These are phyloP conservation scores for Apeltes quadracus DNA, from an alignment of 2,113 vertebrate genomes.

Conservation along the genomic window DNA sequence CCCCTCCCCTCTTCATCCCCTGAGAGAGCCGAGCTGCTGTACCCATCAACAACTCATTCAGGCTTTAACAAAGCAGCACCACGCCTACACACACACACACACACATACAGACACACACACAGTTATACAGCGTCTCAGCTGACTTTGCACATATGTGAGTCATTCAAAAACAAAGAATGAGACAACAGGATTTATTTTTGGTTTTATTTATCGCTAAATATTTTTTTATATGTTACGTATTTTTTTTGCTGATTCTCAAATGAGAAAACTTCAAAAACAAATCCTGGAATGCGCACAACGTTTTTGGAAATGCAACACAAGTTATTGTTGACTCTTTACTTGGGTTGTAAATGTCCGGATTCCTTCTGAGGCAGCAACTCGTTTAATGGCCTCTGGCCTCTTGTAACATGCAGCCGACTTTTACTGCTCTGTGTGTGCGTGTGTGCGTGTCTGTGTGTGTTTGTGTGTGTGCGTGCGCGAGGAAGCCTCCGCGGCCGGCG, in stretches of 20 bases:
- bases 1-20: slow-evolving; percentile 60
- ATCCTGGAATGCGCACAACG: neutral
- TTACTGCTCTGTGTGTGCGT: slow-evolving; percentile 19
- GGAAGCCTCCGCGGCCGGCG: slow-evolving; percentile 24
- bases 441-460: slow-evolving; percentile 12
- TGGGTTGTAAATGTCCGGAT: slow-evolving; percentile 31
- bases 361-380: slow-evolving; percentile 13
- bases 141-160: slow-evolving; percentile 18
- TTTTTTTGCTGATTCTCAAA: neutral
- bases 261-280: neutral
- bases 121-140: too few relatives aligned
- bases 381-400: slow-evolving; percentile 36
- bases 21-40: slow-evolving; percentile 78
- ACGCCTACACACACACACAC: slow-evolving; percentile 47
- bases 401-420: slow-evolving; percentile 12
- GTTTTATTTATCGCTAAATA: neutral
- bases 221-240: neutral
- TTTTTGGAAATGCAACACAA: neutral
- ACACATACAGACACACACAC: slow-evolving; percentile 20
- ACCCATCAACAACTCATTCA: slow-evolving; percentile 78
- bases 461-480: slow-evolving; percentile 19
- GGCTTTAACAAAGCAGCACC: slow-evolving; percentile 76
- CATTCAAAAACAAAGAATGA: slow-evolving; percentile 10
- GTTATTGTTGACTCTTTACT: neutral
- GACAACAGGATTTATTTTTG: too few relatives aligned